phyloP scores from a whole-genome alignment of 1,140 invertebrate genomes.

The Penaeus japonicus region DNA sequence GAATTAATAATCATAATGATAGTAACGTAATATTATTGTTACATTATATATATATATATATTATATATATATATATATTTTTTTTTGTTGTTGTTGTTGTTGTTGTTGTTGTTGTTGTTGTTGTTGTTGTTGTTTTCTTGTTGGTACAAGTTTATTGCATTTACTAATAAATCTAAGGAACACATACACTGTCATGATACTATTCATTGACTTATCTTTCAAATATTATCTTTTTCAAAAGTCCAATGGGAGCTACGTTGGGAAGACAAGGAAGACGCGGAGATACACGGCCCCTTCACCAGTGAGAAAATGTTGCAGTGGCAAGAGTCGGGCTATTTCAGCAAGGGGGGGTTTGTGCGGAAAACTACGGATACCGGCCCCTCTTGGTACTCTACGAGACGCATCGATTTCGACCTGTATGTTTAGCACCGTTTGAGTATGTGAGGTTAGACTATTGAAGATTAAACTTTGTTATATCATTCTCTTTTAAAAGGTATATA shows the following conservation, averaged over 20 bases:
- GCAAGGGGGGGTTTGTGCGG: conserved; percentile 82
- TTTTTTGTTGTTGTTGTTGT: too few species aligned
- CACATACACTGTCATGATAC: not conserved
- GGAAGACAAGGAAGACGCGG: conserved; percentile 78
- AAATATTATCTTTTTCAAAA: conserved; percentile 60
- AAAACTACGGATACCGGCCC: conserved; percentile 74
- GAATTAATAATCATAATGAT: too few species aligned
- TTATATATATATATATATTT: too few species aligned
- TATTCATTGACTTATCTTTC: not conserved
- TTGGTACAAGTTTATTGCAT: not conserved
- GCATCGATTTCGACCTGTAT: conserved; percentile 94
- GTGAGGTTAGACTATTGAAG: too few species aligned
- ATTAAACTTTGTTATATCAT: too few species aligned
- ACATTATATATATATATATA: too few species aligned
- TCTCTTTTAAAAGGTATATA: too few species aligned
- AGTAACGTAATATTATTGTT: too few species aligned
- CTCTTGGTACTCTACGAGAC: conserved; percentile 83
- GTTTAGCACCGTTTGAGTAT: conserved; percentile 63
- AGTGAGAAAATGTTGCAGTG: conserved; percentile 88
- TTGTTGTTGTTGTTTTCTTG: too few species aligned
- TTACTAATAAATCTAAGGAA: not conserved
- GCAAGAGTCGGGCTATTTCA: conserved; percentile 85
- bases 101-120: too few species aligned
- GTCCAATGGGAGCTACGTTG: conserved; percentile 92
- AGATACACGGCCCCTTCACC: conserved; percentile 84